Percentiles rank a stretch among this genome's conserved stretches.
Conservation (phyloP, 2,797 vertebrate genomes). For the Ctenochaetus hawaiiensis region DNA sequence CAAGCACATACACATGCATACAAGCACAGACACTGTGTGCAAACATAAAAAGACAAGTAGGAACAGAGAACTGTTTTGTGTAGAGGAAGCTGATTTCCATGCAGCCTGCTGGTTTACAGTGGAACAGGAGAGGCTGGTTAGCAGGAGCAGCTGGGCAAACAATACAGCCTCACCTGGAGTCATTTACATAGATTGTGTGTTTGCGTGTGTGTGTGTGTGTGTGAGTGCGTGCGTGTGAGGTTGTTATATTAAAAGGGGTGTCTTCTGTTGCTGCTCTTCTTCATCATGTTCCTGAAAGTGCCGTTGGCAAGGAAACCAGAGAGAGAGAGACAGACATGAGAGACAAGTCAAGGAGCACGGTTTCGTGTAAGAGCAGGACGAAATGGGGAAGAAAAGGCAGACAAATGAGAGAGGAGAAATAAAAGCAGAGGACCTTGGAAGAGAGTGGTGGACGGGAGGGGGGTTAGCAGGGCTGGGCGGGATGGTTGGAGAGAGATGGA, state of each 20-base stretch:
- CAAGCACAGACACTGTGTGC: constrained; percentile 5
- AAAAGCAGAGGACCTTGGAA: constrained; percentile 59
- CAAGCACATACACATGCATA: constrained; percentile 27
- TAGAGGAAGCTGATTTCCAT: constrained; percentile 77
- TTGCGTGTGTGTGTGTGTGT: constrained; percentile 33
- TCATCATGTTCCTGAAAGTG: constrained; percentile 73
- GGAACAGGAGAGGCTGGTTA: constrained; percentile 74
- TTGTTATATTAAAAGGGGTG: constrained; percentile 53
- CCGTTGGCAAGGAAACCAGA: constrained; percentile 80
- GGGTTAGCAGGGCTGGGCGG: not conserved
- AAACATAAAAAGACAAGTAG: constrained; percentile 24
- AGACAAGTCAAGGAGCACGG: constrained; percentile 70
- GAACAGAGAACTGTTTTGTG: constrained; percentile 63
- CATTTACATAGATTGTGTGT: constrained; percentile 72
- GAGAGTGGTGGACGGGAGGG: constrained; percentile 10
- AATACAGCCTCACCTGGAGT: constrained; percentile 80
- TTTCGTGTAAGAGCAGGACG: constrained; percentile 61
- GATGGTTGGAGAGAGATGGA: constrained; percentile 47
- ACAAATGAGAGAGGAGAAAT: constrained; percentile 61
- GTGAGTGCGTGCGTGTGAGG: constrained; percentile 34
- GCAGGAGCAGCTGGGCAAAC: constrained; percentile 80
- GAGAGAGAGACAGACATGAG: constrained; percentile 46
- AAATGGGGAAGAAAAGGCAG: constrained; percentile 65
- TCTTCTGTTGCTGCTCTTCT: constrained; percentile 76
- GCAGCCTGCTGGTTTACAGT: constrained; percentile 67